A percentile compares a stretch with the other conserved stretches of the same genome.
phyloP scores from a whole-genome alignment of 2,113 vertebrate species.

The Neogale vison region DNA sequence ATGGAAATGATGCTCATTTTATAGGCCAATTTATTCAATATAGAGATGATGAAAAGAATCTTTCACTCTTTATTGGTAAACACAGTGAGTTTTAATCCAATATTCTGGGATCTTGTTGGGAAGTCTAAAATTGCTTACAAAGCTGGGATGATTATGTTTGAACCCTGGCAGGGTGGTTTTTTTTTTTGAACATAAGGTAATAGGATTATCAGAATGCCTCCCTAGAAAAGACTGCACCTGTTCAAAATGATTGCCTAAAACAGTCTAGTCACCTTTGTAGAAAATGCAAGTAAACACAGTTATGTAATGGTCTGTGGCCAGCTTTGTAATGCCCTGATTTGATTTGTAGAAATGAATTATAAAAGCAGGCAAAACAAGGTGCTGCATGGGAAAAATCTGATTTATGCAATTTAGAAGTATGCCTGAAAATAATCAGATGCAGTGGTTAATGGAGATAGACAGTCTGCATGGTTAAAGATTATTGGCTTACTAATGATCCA shows the following conservation, averaged over 20 bases:
- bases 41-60: conserved; percentile 47
- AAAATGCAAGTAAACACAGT: conserved; percentile 69
- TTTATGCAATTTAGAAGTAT: conserved; percentile 59
- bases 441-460: conserved; percentile 67
- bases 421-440: conserved; percentile 61
- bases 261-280: conserved; percentile 72
- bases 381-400: background rate
- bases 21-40: conserved; percentile 31
- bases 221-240: conserved; percentile 39
- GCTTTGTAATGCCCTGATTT: conserved; percentile 57
- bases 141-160: conserved; percentile 34
- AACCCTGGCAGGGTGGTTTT: background rate
- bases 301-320: conserved; percentile 51
- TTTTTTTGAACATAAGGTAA: conserved; percentile 23
- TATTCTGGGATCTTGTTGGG: background rate
- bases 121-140: conserved; percentile 38
- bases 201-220: conserved; percentile 50
- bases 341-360: conserved; percentile 74
- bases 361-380: conserved; percentile 56
- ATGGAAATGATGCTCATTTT: background rate
- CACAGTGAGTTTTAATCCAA: conserved; percentile 29
- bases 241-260: conserved; percentile 72
- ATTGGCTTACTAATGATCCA: background rate
- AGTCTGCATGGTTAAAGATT: conserved; percentile 43
- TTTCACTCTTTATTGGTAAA: conserved; percentile 52